Evolutionary conservation across 64 coral and sea anemone species (phyloP).

Genomic region (Platygyra sinensis): DNA sequence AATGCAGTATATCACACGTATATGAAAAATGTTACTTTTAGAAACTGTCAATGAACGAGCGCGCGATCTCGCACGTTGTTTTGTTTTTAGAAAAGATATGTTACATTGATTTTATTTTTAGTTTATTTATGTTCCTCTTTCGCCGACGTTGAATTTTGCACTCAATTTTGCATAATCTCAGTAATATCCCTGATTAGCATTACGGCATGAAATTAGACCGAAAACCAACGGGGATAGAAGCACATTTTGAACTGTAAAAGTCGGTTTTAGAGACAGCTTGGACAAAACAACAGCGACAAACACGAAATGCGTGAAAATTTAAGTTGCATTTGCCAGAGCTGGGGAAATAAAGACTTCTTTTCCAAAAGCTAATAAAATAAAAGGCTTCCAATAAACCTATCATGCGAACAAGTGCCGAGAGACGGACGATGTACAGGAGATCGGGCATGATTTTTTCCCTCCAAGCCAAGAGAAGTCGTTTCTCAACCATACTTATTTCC

Average conservation of each 20-base stretch:
- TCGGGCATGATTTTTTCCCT: too few species aligned
- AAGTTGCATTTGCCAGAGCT: too few species aligned
- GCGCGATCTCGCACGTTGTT: background rate
- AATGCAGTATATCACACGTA: background rate
- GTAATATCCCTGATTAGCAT: background rate
- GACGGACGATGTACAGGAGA: too few species aligned
- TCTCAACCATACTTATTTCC: too few species aligned
- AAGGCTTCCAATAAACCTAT: too few species aligned
- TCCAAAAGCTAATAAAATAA: too few species aligned
- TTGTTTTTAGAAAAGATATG: background rate
- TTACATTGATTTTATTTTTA: background rate
- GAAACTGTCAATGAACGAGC: background rate
- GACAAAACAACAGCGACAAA: background rate
- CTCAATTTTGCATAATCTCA: conserved; percentile 30
- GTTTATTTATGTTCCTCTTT: background rate
- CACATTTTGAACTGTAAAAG: background rate
- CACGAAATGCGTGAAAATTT: too few species aligned
- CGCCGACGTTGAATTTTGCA: background rate
- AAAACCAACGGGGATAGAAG: background rate
- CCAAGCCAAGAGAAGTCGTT: too few species aligned
- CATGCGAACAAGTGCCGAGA: too few species aligned
- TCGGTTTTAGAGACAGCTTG: too few species aligned
- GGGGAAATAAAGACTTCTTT: too few species aligned
- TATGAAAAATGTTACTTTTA: background rate
- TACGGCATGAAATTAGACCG: background rate